These are phyloP conservation scores for Coluber constrictor DNA, from an alignment of 2,797 vertebrate genomes.

Conservation along the genomic window DNA sequence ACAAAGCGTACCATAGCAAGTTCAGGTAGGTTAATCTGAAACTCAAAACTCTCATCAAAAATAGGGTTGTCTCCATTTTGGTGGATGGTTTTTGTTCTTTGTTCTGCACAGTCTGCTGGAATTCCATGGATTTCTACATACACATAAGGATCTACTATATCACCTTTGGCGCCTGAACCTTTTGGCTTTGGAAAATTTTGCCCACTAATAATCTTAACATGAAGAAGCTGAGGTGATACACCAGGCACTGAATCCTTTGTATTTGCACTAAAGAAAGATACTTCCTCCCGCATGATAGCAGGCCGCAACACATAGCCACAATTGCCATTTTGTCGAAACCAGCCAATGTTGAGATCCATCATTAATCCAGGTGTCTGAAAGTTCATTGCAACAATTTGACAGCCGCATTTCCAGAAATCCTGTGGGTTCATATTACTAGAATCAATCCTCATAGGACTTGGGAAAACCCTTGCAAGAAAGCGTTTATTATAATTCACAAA, in stretches of 20 bases:
- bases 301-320: conserved; percentile 94
- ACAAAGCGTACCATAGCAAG: conserved; percentile 97
- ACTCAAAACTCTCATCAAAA: conserved; percentile 98
- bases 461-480: conserved; percentile 91
- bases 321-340: conserved; percentile 97
- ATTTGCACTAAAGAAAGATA: conserved; percentile 97
- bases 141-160: conserved; percentile 94
- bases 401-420: conserved; percentile 98
- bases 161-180: conserved; percentile 96
- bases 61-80: conserved; percentile 96
- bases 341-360: conserved; percentile 98
- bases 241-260: conserved; percentile 97
- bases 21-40: conserved; percentile 96
- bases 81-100: conserved; percentile 93
- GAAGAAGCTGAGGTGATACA: conserved; percentile 95
- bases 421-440: conserved; percentile 99
- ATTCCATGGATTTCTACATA: conserved; percentile 98
- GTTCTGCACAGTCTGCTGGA: conserved; percentile 94
- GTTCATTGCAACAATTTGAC: conserved; percentile 98
- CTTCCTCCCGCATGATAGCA: conserved; percentile 95
- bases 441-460: conserved; percentile 97
- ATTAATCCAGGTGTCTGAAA: conserved; percentile 96
- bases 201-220: conserved; percentile 98
- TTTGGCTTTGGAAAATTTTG: conserved; percentile 98
- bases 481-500: conserved; percentile 99